Evolutionary conservation across 2,113 vertebrate species (phyloP).

Genomic region (Orycteropus afer): DNA sequence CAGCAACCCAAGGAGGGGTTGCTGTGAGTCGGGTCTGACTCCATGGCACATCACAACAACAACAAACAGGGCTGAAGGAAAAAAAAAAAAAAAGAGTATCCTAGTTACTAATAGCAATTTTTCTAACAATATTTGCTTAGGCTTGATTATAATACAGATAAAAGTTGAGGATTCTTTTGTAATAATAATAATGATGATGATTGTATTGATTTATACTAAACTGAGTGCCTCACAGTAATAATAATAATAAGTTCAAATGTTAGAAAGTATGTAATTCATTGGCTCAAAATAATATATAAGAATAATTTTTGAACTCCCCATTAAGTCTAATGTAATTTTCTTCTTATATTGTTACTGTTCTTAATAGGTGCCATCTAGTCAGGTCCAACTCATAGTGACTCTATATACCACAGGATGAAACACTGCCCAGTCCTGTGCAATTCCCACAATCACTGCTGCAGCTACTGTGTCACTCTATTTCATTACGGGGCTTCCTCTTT

Average conservation of each 20-base stretch:
- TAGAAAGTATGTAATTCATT: background rate
- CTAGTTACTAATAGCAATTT: background rate
- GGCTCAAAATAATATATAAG: background rate
- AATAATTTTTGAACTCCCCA: background rate
- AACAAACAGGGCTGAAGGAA: background rate
- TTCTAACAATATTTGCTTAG: background rate
- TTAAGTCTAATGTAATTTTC: background rate
- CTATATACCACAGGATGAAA: too few relatives aligned
- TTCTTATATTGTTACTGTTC: too few relatives aligned
- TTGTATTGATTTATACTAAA: background rate
- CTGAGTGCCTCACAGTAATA: background rate
- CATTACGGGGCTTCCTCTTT: too few relatives aligned
- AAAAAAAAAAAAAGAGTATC: background rate
- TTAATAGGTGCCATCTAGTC: too few relatives aligned
- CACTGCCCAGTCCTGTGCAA: too few relatives aligned
- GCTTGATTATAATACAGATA: background rate
- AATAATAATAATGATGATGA: background rate
- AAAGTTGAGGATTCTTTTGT: constrained; percentile 2
- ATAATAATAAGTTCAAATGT: background rate
- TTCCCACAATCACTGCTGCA: too few relatives aligned
- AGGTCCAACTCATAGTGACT: too few relatives aligned
- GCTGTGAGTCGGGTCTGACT: too few relatives aligned
- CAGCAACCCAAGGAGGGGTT: too few relatives aligned
- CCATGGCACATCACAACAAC: too few relatives aligned
- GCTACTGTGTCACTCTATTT: too few relatives aligned